Conservation (phyloP, 2,888 invertebrate species). For the Yponomeuta evonymella region DNA sequence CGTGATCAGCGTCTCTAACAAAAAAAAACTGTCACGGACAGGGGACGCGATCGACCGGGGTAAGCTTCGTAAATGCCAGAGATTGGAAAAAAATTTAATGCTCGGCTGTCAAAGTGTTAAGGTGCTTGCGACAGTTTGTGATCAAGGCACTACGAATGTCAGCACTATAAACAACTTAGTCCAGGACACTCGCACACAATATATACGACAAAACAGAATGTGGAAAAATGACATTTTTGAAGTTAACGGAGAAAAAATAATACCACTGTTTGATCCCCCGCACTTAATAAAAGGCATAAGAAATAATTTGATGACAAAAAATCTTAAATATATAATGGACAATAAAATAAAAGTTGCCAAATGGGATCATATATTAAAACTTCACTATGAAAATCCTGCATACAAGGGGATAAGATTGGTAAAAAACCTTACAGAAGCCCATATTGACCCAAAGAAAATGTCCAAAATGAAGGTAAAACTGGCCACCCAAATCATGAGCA, state of each 20-base stretch:
- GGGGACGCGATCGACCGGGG: too few relatives aligned
- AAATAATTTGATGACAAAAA: constrained; percentile 23
- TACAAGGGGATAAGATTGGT: constrained; percentile 18
- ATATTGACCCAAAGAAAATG: constrained; percentile 18
- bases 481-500: constrained; percentile 16
- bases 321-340: constrained; percentile 3
- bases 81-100: too few relatives aligned
- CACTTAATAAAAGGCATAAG: constrained; percentile 20
- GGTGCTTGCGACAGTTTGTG: constrained; percentile 29
- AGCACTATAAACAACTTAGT: constrained; percentile 25
- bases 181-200: constrained; percentile 23
- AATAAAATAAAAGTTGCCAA: constrained; percentile 16
- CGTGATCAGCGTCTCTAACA: too few relatives aligned
- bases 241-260: constrained; percentile 13
- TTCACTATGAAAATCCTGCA: constrained; percentile 15
- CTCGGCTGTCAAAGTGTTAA: too few relatives aligned
- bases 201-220: constrained; percentile 16
- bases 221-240: constrained; percentile 8
- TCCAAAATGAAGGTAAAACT: constrained; percentile 22
- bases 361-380: constrained; percentile 18
- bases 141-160: constrained; percentile 30
- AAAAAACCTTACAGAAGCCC: constrained; percentile 19
- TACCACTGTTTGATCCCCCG: constrained; percentile 15
- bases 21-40: too few relatives aligned
- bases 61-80: too few relatives aligned